Base-by-base conservation (phyloP, 23 tunicate genomes). In the Halocynthia roretzi region DNA sequence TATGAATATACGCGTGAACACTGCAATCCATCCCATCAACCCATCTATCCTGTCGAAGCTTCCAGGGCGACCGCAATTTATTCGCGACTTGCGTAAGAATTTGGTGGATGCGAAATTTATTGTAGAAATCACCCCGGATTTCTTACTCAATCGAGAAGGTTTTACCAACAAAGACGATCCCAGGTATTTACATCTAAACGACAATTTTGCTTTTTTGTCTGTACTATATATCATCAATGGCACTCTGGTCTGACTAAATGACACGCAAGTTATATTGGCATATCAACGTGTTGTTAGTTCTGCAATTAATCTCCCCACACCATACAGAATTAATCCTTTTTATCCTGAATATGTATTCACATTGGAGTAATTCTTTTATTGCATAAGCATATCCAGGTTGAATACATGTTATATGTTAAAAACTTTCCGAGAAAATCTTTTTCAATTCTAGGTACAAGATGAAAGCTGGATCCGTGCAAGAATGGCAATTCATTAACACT, bases 401-500 rank as follows among this genome's bases (percentile, higher is more conserved):
- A 31, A 31, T 31, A 31, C 4, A 31, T 31, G 44, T 31, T 31
- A 31, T 31, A 31, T 31, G n/a, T n/a, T n/a, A n/a, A n/a, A n/a
- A n/a, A 31, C 44, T 4, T 31, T 31, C 44, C 44, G 44, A 31
- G 1, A 31, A 31, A 31, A 31, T 31, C 31, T 5, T 65, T 65
- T 65, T 8, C 70, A 20, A 20, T 65, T 65, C 0, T 54, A 80
- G 83, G 69, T 68, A 52, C 76, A 69, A 19, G 31, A 69, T 69
- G 76, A 54, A 80, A 54, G 75, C 69, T 20, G 76, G 52, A 21
- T 15, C 10, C 54, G 17, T 69, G 10, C 83, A 80, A 53, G 83
- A 80, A 54, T 80, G 83, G 83, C 50, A 68, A 19, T 51, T 80
- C 48, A 19, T 69, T 15, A 80, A 80, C 67, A 69, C 83, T 53